Percentiles rank a stretch among this genome's conserved stretches.
Evolutionary conservation across 2,888 invertebrate genomes (phyloP).

Genomic region (Lydus trimaculatus): DNA sequence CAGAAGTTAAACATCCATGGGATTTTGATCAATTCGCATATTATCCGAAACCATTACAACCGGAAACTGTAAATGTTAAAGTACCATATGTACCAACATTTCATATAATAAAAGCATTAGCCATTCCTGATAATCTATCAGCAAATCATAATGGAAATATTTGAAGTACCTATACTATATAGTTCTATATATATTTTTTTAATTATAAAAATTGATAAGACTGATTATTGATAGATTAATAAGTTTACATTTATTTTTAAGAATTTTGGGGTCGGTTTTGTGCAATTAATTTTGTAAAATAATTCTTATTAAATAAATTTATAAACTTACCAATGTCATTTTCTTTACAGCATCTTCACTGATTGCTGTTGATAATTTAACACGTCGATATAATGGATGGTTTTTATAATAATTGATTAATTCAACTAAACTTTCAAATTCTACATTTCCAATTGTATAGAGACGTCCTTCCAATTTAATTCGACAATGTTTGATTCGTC

Average conservation of each 20-base stretch:
- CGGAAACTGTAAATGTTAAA: constrained; percentile 48
- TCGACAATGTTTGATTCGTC: constrained; percentile 96
- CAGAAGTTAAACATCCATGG: constrained; percentile 45
- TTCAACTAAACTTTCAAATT: constrained; percentile 96
- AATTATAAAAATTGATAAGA: constrained; percentile 17
- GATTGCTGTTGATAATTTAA: constrained; percentile 85
- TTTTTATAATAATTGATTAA: constrained; percentile 91
- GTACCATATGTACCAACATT: constrained; percentile 54
- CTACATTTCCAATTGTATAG: constrained; percentile 88
- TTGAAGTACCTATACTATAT: not conserved
- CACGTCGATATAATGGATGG: constrained; percentile 89
- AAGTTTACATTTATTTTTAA: constrained; percentile 5
- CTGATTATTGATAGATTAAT: constrained; percentile 23
- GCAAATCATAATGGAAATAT: constrained; percentile 11
- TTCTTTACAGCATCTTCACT: constrained; percentile 75
- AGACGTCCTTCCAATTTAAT: constrained; percentile 91
- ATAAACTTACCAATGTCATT: constrained; percentile 68
- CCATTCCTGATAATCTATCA: constrained; percentile 43
- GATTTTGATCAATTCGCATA: constrained; percentile 54
- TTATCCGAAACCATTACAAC: constrained; percentile 52
- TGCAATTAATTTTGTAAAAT: constrained; percentile 48
- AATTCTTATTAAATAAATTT: constrained; percentile 15
- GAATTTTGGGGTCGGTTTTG: constrained; percentile 47
- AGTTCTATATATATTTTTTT: not conserved
- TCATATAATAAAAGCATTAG: constrained; percentile 53